Percentiles rank a stretch among this genome's conserved stretches.
Conservation (phyloP, 2,888 invertebrate genomes). For the Erebia epiphron region DNA sequence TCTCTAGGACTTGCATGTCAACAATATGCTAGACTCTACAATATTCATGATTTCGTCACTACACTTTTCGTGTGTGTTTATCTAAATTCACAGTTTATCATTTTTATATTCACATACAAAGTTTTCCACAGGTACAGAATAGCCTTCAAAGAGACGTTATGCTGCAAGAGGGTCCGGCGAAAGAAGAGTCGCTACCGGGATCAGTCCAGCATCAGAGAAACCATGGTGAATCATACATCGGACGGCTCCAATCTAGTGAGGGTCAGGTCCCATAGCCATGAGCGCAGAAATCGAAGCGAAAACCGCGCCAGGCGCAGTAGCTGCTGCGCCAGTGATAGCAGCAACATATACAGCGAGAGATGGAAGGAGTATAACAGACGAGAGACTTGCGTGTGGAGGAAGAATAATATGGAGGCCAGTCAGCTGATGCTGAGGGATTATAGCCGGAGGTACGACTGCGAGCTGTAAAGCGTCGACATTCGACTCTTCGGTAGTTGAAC, state of each 20-base stretch:
- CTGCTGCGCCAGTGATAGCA: slow-evolving; percentile 58
- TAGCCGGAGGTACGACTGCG: slow-evolving; percentile 30
- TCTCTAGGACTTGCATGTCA: too few relatives aligned
- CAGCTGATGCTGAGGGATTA: slow-evolving; percentile 37
- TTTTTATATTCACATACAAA: background rate
- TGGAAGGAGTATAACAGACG: slow-evolving; percentile 52
- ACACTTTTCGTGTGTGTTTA: too few relatives aligned
- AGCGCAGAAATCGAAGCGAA: slow-evolving; percentile 46
- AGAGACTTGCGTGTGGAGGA: slow-evolving; percentile 37
- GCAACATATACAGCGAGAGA: slow-evolving; percentile 56
- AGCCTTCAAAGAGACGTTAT: slow-evolving; percentile 89
- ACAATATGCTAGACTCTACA: too few relatives aligned
- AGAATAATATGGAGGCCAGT: slow-evolving; percentile 32
- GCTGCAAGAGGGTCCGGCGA: slow-evolving; percentile 79
- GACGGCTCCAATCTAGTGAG: slow-evolving; percentile 73
- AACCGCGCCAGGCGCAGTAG: slow-evolving; percentile 46
- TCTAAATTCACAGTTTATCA: too few relatives aligned
- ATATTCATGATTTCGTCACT: too few relatives aligned
- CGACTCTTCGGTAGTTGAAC: too few relatives aligned
- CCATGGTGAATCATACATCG: slow-evolving; percentile 76
- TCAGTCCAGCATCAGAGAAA: slow-evolving; percentile 84
- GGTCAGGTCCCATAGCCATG: slow-evolving; percentile 61
- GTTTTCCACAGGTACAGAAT: slow-evolving; percentile 84
- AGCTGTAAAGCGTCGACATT: slow-evolving; percentile 26
- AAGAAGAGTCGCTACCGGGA: slow-evolving; percentile 80